Evolutionary conservation across 2,888 invertebrate species (phyloP), one percentile per base, ranked within the genome.

Genomic region (Xylota segnis): DNA sequence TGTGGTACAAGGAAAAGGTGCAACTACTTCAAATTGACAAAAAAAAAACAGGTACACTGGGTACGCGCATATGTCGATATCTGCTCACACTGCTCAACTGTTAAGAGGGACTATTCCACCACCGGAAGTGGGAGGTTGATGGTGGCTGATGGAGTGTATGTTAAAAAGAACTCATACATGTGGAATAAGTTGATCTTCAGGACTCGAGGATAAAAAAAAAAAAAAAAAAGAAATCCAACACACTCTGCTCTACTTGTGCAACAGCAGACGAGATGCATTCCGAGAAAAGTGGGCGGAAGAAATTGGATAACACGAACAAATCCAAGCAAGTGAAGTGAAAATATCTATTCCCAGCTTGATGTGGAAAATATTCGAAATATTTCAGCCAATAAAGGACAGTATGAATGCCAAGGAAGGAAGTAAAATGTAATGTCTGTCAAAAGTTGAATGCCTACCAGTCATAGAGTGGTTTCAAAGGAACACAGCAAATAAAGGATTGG

Each of bases 301-400:
- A 79, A 74, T 83, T 70, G 74, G 63, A 79, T 76, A 75, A 75
- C 70, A 71, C 54, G 79, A 23, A 70, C 79, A 81, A 74, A 84
- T 81, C 43, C 59, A 75, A 72, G 34, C 68, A 63, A 61, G 54
- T 74, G 72, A 78, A 63, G 74, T 70, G 56, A 79, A 79, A 70
- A 79, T 65, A 75, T 84, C 68, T 10, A 68, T 61, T 32, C 47
- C 27, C n/a, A 10, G 4, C 9, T 54, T 72, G 47, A 76, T 54
- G 12, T 76, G 40, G 5, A 47, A 52, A 72, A 56, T 56, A n/a
- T 56, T 43, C n/a, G 18, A 71, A 14, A 18, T 16, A 27, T 66
- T 58, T 52, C 16, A 59, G 6, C 16, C 29, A 23, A 37, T 9
- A 10, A 23, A 10, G 12, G 4, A 66, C 56, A 58, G 58, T 58